Conservation (phyloP, 2,113 vertebrate species). For the Phaethon lepturus region DNA sequence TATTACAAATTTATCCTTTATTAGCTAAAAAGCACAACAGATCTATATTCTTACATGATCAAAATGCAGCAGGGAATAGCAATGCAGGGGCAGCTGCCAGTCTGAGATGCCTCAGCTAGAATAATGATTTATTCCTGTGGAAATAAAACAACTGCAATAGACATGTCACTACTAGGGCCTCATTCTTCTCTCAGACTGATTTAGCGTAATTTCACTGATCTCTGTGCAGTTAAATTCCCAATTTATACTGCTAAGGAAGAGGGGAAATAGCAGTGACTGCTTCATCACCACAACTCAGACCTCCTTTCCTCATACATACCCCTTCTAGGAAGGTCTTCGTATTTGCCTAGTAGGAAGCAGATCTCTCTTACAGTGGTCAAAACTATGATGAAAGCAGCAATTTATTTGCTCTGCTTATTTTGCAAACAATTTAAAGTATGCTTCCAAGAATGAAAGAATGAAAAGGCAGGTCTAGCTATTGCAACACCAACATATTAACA, state of each 20-base stretch:
- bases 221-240: neutral
- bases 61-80: neutral
- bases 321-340: neutral
- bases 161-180: neutral
- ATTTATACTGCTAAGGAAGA: neutral
- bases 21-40: neutral
- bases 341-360: neutral
- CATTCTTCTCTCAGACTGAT: neutral
- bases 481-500: constrained; percentile 17
- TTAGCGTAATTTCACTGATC: neutral
- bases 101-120: neutral
- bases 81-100: neutral
- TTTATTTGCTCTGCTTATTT: neutral
- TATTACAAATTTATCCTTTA: neutral
- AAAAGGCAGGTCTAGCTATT: constrained; percentile 16
- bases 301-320: neutral
- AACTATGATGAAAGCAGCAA: neutral
- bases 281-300: neutral
- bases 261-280: neutral
- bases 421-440: neutral
- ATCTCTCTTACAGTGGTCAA: neutral
- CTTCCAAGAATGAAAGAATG: neutral
- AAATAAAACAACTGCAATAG: neutral
- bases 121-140: neutral
- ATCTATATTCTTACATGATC: neutral